phyloP scores from a whole-genome alignment of 53 echinoderm and acorn worm genomes.

The Zoroaster sp. region DNA sequence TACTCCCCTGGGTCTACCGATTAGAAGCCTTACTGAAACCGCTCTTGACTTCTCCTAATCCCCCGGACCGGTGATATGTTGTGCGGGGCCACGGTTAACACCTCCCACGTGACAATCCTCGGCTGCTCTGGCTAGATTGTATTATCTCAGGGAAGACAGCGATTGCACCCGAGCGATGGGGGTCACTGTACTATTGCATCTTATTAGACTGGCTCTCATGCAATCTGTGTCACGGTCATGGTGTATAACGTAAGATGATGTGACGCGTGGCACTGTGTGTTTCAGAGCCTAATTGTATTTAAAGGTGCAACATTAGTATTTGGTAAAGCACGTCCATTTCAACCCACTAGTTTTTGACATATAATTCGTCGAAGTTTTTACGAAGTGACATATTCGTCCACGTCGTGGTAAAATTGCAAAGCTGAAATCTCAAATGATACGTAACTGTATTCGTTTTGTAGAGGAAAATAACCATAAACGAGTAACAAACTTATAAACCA shows the following conservation, averaged over 20 bases:
- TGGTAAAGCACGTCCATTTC: too few relatives aligned
- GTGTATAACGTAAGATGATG: neutral
- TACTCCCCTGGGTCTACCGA: constrained; percentile 25
- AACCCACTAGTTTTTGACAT: too few relatives aligned
- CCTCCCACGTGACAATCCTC: neutral
- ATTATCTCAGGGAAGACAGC: neutral
- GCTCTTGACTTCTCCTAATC: constrained; percentile 31
- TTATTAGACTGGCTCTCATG: neutral
- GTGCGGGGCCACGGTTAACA: constrained; percentile 16
- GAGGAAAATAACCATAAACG: too few relatives aligned
- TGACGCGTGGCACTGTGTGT: neutral
- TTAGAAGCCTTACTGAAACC: constrained; percentile 39
- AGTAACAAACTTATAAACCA: too few relatives aligned
- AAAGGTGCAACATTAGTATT: too few relatives aligned
- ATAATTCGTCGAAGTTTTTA: too few relatives aligned
- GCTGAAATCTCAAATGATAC: too few relatives aligned
- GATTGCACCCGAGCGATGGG: neutral
- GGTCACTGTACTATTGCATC: neutral
- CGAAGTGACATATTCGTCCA: too few relatives aligned
- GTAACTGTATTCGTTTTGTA: too few relatives aligned
- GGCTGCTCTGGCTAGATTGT: constrained; percentile 8
- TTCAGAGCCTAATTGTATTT: too few relatives aligned
- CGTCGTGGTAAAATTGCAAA: too few relatives aligned
- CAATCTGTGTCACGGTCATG: neutral
- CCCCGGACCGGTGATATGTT: constrained; percentile 22